phyloP scores from a whole-genome alignment of 2,113 vertebrate species.

The Anolis sagrei region DNA sequence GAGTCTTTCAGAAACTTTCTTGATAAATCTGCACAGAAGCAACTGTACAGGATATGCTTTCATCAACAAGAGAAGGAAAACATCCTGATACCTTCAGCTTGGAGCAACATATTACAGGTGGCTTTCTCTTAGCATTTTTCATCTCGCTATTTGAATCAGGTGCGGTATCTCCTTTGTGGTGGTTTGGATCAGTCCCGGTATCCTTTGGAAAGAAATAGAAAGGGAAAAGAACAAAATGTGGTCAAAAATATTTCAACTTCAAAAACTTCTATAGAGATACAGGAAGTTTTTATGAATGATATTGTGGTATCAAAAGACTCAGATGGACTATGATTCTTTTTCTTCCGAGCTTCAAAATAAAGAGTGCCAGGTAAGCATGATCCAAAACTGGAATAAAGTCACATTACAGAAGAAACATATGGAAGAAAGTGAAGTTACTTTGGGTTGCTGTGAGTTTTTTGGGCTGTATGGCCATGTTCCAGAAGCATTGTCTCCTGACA shows the following conservation, averaged over 20 bases:
- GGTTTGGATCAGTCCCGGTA: not conserved
- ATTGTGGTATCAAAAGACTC: too few relatives aligned
- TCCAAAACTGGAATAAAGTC: too few relatives aligned
- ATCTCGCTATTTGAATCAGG: not conserved
- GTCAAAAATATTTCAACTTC: not conserved
- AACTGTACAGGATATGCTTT: not conserved
- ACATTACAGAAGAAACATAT: too few relatives aligned
- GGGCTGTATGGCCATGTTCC: too few relatives aligned
- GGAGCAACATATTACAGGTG: not conserved
- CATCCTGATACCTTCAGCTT: conserved; percentile 12
- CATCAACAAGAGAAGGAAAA: not conserved
- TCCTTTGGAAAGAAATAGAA: not conserved
- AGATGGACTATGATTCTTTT: not conserved
- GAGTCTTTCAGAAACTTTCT: too few relatives aligned
- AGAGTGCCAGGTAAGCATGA: too few relatives aligned
- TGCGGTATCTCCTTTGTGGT: not conserved
- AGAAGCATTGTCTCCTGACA: too few relatives aligned
- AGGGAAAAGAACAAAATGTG: not conserved
- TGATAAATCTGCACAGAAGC: not conserved
- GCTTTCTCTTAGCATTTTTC: conserved; percentile 8
- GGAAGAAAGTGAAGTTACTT: too few relatives aligned
- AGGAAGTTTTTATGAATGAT: not conserved
- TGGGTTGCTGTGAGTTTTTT: too few relatives aligned
- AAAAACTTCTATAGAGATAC: not conserved
- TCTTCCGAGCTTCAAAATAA: too few relatives aligned